Percentiles rank a stretch among this genome's conserved stretches.
phyloP scores from a whole-genome alignment of 2,888 invertebrate species.

The Cecidostiba fungosa region DNA sequence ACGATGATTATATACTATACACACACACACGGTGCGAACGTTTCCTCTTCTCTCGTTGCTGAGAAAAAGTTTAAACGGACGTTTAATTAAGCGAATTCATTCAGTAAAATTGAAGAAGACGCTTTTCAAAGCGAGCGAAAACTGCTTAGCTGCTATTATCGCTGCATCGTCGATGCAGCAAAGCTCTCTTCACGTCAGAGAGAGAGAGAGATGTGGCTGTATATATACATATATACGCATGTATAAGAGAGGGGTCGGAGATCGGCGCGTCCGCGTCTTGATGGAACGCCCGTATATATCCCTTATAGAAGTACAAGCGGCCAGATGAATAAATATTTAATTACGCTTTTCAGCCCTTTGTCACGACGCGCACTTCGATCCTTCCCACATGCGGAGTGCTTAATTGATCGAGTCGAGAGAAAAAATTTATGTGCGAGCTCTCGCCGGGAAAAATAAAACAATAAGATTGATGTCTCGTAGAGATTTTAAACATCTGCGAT shows the following conservation, averaged over 20 bases:
- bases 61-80: no score
- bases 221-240: no score
- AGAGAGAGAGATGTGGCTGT: not conserved
- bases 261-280: not conserved
- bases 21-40: not conserved
- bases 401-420: conserved; percentile 21
- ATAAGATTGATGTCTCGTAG: not conserved
- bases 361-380: conserved; percentile 1
- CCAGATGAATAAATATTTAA: conserved; percentile 58
- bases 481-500: not conserved
- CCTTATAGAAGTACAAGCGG: conserved; percentile 58
- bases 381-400: conserved; percentile 31
- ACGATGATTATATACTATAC: not conserved
- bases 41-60: not conserved
- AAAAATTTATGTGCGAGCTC: not conserved
- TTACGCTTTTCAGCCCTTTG: conserved; percentile 38
- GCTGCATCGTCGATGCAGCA: not conserved
- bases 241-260: not conserved
- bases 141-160: conserved; percentile 10
- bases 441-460: not conserved
- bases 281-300: conserved; percentile 50
- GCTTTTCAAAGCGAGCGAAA: not conserved
- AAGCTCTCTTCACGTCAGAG: not conserved
- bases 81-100: not conserved
- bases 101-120: no score